These are phyloP conservation scores for Sebastes vulpes DNA, from an alignment of 2,797 vertebrate species.

Conservation along the genomic window DNA sequence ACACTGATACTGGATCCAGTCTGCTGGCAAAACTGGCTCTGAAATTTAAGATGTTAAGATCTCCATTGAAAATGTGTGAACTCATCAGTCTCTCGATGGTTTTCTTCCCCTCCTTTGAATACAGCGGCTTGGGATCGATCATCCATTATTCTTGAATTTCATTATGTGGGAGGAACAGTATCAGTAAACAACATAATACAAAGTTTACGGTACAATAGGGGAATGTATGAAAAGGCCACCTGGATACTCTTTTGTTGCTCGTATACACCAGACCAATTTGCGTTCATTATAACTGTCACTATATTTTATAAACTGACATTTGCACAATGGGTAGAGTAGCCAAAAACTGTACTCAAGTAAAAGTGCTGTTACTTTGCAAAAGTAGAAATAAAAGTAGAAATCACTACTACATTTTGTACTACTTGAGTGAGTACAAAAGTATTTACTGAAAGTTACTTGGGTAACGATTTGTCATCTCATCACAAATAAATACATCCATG, in stretches of 20 bases:
- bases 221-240: conserved; percentile 7
- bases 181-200: conserved; percentile 67
- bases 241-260: conserved; percentile 3
- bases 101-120: conserved; percentile 62
- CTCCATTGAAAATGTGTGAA: conserved; percentile 76
- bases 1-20: conserved; percentile 73
- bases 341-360: too few relatives aligned
- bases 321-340: neutral
- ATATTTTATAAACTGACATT: neutral
- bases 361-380: too few relatives aligned
- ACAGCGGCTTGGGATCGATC: conserved; percentile 58
- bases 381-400: too few relatives aligned
- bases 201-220: conserved; percentile 32
- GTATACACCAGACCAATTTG: neutral
- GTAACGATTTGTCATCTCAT: too few relatives aligned
- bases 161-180: conserved; percentile 74
- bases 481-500: too few relatives aligned
- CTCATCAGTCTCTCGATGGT: conserved; percentile 72
- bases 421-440: too few relatives aligned
- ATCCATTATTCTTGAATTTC: conserved; percentile 79
- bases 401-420: too few relatives aligned
- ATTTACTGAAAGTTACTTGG: too few relatives aligned
- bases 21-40: conserved; percentile 52
- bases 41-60: conserved; percentile 76
- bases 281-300: neutral